These are phyloP conservation scores for Aphaenogaster ashmeadi DNA, from an alignment of 1,140 invertebrate genomes.

Conservation along the genomic window DNA sequence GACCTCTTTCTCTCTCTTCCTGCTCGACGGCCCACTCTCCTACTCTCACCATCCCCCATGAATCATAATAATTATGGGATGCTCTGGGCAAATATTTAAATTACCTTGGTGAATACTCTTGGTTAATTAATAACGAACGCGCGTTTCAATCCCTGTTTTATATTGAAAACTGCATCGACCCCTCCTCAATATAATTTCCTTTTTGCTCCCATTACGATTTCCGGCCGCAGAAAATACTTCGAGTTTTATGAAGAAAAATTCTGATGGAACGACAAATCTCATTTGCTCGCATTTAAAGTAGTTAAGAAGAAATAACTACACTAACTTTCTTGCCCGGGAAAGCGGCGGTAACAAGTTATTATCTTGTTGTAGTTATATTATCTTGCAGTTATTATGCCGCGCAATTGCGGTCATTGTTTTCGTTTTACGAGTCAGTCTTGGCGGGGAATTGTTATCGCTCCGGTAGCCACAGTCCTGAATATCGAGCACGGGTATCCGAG, in stretches of 20 bases:
- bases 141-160: neutral
- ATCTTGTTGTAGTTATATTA: neutral
- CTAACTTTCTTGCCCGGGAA: neutral
- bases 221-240: neutral
- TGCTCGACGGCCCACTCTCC: neutral
- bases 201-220: neutral
- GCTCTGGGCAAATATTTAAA: neutral
- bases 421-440: neutral
- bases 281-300: slow-evolving; percentile 19
- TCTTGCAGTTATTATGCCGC: neutral
- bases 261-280: neutral
- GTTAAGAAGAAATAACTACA: slow-evolving; percentile 4
- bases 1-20: neutral
- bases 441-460: neutral
- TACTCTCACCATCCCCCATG: slow-evolving; percentile 2
- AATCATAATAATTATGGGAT: neutral
- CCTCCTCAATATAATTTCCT: neutral
- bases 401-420: slow-evolving; percentile 9
- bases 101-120: neutral
- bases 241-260: slow-evolving; percentile 10
- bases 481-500: neutral
- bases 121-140: neutral
- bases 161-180: neutral
- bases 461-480: neutral
- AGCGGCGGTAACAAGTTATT: neutral